Conservation (phyloP, 2,113 vertebrate species). For the Himantopus leucocephalus region DNA sequence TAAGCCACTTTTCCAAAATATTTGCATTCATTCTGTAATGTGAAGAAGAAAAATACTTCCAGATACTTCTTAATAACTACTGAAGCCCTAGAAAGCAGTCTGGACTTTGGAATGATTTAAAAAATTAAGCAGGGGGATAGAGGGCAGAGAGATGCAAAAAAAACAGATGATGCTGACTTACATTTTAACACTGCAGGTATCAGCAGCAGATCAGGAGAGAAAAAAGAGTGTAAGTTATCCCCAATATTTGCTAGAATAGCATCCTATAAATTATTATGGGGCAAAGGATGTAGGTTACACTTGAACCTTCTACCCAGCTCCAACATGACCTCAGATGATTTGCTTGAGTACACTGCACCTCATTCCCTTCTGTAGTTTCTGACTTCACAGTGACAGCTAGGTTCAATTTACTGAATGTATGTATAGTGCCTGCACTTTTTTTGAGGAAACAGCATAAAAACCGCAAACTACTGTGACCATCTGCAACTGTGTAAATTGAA, state of each 20-base stretch:
- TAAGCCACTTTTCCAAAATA: neutral
- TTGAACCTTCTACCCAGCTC: neutral
- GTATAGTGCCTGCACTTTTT: neutral
- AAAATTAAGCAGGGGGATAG: neutral
- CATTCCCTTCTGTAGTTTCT: neutral
- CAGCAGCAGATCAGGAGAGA: neutral
- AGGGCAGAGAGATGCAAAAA: neutral
- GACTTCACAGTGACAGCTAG: neutral
- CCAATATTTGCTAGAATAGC: slow-evolving; percentile 1
- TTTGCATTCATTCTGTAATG: neutral
- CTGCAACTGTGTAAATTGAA: slow-evolving; percentile 7
- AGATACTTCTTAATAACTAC: neutral
- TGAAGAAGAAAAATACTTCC: neutral
- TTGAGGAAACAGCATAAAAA: neutral
- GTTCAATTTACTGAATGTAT: neutral
- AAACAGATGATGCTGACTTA: neutral
- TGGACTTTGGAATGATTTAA: neutral
- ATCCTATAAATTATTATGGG: neutral
- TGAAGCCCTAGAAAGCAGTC: neutral
- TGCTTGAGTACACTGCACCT: neutral
- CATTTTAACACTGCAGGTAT: neutral
- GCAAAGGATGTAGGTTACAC: neutral
- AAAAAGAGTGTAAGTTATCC: neutral
- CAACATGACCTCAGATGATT: neutral
- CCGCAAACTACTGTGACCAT: neutral